Evolutionary conservation across 2,888 invertebrate species (phyloP).

Genomic region (Drosophila heteroneura): DNA sequence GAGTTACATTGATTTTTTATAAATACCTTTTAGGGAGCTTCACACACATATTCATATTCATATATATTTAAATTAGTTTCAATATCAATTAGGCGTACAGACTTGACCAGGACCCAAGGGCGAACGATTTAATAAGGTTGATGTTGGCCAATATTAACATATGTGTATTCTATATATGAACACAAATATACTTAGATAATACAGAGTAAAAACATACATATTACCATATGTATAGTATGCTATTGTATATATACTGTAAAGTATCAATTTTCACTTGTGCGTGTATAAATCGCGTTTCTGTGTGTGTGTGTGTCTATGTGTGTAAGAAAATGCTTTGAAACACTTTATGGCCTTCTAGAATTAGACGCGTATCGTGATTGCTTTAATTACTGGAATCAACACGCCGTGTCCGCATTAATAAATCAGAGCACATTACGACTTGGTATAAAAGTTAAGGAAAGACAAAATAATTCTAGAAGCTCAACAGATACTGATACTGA

Average conservation of each 20-base stretch:
- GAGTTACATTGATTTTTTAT: conserved; percentile 21
- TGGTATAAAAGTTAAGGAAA: not conserved
- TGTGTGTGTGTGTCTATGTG: conserved; percentile 14
- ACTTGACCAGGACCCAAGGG: conserved; percentile 54
- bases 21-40: conserved; percentile 33
- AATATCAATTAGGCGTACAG: conserved; percentile 51
- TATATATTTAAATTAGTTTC: conserved; percentile 29
- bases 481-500: not conserved
- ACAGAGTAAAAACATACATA: conserved; percentile 68
- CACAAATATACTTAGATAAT: conserved; percentile 51
- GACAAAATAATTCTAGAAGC: not conserved
- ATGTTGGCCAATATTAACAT: conserved; percentile 72
- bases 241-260: conserved; percentile 30
- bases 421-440: conserved; percentile 4
- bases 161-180: conserved; percentile 45
- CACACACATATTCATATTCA: conserved; percentile 13
- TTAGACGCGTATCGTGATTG: conserved; percentile 2
- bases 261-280: conserved; percentile 45
- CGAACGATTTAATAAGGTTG: conserved; percentile 56
- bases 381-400: conserved; percentile 3
- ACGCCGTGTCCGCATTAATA: not conserved
- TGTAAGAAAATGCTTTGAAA: conserved; percentile 52
- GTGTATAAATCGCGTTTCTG: conserved; percentile 42
- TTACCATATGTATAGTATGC: conserved; percentile 38
- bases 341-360: conserved; percentile 35